phyloP scores from a whole-genome alignment of 1,140 invertebrate species.

The Sinonovacula constricta region DNA sequence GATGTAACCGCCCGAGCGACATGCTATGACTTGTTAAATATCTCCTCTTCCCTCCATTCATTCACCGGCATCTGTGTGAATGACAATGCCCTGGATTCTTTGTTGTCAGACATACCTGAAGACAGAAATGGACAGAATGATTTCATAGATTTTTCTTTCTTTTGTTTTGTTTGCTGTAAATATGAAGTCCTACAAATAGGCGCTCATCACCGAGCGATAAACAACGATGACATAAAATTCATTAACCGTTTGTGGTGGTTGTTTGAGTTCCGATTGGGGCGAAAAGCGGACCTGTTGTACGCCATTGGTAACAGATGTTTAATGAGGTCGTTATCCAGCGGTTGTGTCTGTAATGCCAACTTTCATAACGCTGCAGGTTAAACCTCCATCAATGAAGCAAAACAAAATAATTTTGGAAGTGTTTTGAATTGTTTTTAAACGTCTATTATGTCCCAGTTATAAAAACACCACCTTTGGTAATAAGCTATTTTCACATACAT shows the following conservation, averaged over 20 bases:
- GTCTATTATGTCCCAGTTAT: too few relatives aligned
- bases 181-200: neutral
- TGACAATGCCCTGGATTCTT: neutral
- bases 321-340: too few relatives aligned
- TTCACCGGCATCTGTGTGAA: constrained; percentile 21
- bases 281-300: too few relatives aligned
- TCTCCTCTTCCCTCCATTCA: constrained; percentile 43
- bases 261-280: neutral
- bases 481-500: too few relatives aligned
- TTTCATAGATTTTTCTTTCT: neutral
- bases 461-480: too few relatives aligned
- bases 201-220: neutral
- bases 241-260: neutral
- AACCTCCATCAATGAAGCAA: too few relatives aligned
- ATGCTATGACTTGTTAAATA: constrained; percentile 35
- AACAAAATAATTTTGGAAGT: too few relatives aligned
- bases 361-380: too few relatives aligned
- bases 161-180: neutral
- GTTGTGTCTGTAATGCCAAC: too few relatives aligned
- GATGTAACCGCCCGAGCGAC: too few relatives aligned
- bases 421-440: too few relatives aligned
- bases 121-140: neutral
- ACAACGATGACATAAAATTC: neutral
- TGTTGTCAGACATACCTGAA: neutral
- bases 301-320: too few relatives aligned